phyloP scores from a whole-genome alignment of 2,113 vertebrate species.

The Laterallus jamaicensis region DNA sequence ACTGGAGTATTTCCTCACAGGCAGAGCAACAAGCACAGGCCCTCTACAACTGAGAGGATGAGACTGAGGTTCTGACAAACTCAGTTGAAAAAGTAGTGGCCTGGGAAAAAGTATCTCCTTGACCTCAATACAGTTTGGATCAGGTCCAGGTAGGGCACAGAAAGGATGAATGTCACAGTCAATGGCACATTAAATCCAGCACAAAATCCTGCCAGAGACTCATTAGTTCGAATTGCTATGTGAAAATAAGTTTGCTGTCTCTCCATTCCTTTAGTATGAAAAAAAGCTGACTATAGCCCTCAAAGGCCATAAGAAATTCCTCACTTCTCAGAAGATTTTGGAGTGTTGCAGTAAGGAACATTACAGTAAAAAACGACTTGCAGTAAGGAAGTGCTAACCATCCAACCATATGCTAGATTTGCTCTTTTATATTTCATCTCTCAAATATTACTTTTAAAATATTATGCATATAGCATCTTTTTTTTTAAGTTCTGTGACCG shows the following conservation, averaged over 20 bases:
- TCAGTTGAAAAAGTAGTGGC: not conserved
- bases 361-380: not conserved
- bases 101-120: not conserved
- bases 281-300: not conserved
- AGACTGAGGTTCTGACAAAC: not conserved
- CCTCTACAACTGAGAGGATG: not conserved
- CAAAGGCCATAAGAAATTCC: not conserved
- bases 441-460: constrained; percentile 10
- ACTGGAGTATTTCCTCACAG: fast-evolving
- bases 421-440: constrained; percentile 39
- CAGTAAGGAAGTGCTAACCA: constrained; percentile 24
- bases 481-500: not conserved
- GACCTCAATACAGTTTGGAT: not conserved
- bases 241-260: not conserved
- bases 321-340: not conserved
- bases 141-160: not conserved
- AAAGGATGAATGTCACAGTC: not conserved
- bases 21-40: not conserved
- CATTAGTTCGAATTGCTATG: not conserved
- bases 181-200: not conserved
- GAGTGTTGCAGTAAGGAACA: not conserved
- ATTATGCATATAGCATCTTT: not conserved
- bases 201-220: not conserved
- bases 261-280: not conserved
- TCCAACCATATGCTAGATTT: constrained; percentile 14